Conservation (phyloP, 2,113 vertebrate genomes). For the Burhinus bistriatus region DNA sequence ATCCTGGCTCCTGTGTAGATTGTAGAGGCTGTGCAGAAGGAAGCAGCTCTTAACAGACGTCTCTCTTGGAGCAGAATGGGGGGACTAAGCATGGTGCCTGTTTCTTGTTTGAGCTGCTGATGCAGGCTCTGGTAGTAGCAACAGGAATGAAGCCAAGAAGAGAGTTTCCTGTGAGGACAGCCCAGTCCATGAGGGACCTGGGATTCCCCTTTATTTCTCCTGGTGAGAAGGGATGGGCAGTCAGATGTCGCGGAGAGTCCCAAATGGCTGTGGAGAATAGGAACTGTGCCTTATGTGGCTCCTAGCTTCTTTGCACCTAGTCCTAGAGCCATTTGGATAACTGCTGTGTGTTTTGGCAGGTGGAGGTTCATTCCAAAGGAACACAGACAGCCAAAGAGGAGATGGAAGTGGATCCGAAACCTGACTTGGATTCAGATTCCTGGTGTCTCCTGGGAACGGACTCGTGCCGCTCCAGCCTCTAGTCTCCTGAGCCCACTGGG, state of each 20-base stretch:
- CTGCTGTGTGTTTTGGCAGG: constrained; percentile 62
- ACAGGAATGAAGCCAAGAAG: not conserved
- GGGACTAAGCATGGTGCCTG: not conserved
- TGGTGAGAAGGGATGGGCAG: not conserved
- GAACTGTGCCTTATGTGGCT: not conserved
- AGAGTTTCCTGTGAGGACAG: not conserved
- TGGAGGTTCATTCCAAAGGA: constrained; percentile 76
- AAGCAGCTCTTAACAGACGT: not conserved
- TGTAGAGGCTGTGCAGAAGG: not conserved
- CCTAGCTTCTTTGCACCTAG: not conserved
- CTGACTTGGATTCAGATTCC: constrained; percentile 80
- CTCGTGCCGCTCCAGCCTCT: constrained; percentile 80
- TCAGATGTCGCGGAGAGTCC: not conserved
- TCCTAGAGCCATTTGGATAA: not conserved
- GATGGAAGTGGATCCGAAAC: constrained; percentile 75
- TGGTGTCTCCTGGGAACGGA: constrained; percentile 84
- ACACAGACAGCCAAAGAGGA: constrained; percentile 79
- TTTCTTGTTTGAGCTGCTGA: not conserved
- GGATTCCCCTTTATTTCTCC: not conserved
- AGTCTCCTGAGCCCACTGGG: constrained; percentile 74
- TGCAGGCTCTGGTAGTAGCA: not conserved
- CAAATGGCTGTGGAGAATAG: not conserved
- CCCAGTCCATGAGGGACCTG: not conserved
- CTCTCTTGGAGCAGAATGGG: not conserved
- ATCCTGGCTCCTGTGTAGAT: not conserved